Base-by-base conservation (phyloP, 37 sponge, comb jelly and placozoan species). In the Halichondria panicea region DNA sequence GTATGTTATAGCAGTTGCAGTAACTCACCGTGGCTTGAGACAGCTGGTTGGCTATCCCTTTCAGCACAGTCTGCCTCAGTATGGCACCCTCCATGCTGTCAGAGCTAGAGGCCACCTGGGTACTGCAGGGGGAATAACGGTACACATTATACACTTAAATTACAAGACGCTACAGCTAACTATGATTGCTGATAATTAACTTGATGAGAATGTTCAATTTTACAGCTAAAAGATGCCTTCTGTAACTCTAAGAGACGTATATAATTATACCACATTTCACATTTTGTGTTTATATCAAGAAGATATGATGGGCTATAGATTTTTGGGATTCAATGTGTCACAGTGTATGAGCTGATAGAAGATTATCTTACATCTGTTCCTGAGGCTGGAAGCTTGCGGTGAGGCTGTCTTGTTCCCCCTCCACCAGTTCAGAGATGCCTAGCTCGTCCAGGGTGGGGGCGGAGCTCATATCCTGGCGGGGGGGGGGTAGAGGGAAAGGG, bases 41-140 rank as follows among this genome's bases (percentile, higher is more conserved):
- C 0, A 86, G 79, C 54, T 86, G 87, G 42, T 86, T 86, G 12
- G 87, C 80, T 38, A 86, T 80, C 38, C 81, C 87, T 13, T 79
- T 73, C 28, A 86, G 45, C 18, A 74, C 43, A 13, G 44, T 73
- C 32, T 86, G 87, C 31, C 59, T 65, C 45, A 86, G 55, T 36
- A 85, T 85, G 34, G 86, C 66, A 8, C 86, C 86, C 64, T 82
- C 83, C 3, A 46, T 59, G 39, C 18, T 76, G 27, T 15, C 36
- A 21, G 55, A 55, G 36, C 28, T 57, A 34, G 31, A 11, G 54
- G 22, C 31, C 18, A 3, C 36, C 3, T 35, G 36, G 24, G 36
- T 37, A 63, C 31, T 4, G 33, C 31, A 63, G 35, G 31, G 37
- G 6, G 30, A 13, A 18, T 44, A 32, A 44, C 8, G 3, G 24